Percentiles rank a stretch among this genome's conserved stretches.
phyloP scores from a whole-genome alignment of 2,113 vertebrate species.

The Osmerus eperlanus region DNA sequence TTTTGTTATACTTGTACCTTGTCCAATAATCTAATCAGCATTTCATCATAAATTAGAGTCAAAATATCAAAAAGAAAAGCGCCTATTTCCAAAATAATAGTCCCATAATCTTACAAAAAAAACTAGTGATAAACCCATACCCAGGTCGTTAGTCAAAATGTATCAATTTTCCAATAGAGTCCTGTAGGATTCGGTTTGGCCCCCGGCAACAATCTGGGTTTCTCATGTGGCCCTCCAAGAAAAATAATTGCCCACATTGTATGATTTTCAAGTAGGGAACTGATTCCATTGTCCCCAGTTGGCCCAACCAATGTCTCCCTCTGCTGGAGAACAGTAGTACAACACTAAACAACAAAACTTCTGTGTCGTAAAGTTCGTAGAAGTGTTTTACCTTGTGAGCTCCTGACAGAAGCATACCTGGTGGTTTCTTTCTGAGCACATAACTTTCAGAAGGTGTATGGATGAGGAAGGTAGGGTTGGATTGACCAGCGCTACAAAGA shows the following conservation, averaged over 20 bases:
- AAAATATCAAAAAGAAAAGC: too few relatives aligned
- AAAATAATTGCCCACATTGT: too few relatives aligned
- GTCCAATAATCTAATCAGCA: too few relatives aligned
- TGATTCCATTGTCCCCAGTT: neutral
- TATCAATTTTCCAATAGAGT: neutral
- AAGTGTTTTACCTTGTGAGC: constrained; percentile 79
- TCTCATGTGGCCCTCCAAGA: too few relatives aligned
- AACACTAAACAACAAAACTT: neutral
- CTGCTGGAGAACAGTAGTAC: neutral
- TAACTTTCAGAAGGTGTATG: constrained; percentile 73
- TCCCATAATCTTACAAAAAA: too few relatives aligned
- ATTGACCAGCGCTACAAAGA: constrained; percentile 80
- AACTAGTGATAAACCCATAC: neutral
- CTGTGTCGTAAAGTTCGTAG: too few relatives aligned
- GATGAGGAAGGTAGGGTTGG: constrained; percentile 90
- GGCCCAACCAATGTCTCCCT: neutral
- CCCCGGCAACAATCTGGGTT: too few relatives aligned
- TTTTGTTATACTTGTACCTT: too few relatives aligned
- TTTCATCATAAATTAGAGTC: too few relatives aligned
- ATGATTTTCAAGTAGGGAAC: too few relatives aligned
- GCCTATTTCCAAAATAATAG: too few relatives aligned
- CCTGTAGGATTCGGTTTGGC: too few relatives aligned
- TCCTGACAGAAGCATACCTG: constrained; percentile 81
- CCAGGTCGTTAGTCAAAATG: neutral
- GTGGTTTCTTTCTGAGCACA: constrained; percentile 90